phyloP scores from a whole-genome alignment of 1,140 invertebrate species.

The Brachionus rubens region DNA sequence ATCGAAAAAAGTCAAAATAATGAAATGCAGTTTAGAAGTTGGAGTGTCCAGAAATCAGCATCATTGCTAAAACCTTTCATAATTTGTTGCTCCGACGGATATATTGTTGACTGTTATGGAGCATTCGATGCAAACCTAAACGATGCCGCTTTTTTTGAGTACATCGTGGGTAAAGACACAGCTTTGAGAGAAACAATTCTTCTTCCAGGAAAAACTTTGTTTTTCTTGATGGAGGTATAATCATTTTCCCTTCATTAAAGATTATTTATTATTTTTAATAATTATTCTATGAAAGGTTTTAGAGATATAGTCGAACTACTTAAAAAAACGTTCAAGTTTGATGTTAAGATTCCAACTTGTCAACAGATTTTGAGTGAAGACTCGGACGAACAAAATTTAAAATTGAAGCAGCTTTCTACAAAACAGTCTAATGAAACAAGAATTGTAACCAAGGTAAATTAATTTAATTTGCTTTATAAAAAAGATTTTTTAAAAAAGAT shows the following conservation, averaged over 20 bases:
- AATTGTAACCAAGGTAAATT: neutral
- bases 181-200: neutral
- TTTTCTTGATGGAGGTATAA: conserved; percentile 20
- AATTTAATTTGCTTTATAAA: neutral
- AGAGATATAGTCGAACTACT: neutral
- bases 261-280: no score
- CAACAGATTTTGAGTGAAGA: neutral
- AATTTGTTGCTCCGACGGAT: neutral
- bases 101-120: neutral
- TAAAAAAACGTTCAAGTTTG: neutral
- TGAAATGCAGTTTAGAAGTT: neutral
- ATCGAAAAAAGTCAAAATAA: neutral
- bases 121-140: neutral
- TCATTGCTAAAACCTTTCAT: neutral
- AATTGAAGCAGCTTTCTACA: neutral
- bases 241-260: neutral
- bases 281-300: neutral
- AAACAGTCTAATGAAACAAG: neutral
- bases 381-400: neutral
- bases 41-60: neutral
- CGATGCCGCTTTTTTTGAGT: conserved; percentile 5
- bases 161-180: neutral
- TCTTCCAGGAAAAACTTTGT: neutral
- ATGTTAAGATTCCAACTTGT: neutral
- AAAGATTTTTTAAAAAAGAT: no score